phyloP scores from a whole-genome alignment of 2,113 vertebrate genomes.

The Oryzias javanicus region DNA sequence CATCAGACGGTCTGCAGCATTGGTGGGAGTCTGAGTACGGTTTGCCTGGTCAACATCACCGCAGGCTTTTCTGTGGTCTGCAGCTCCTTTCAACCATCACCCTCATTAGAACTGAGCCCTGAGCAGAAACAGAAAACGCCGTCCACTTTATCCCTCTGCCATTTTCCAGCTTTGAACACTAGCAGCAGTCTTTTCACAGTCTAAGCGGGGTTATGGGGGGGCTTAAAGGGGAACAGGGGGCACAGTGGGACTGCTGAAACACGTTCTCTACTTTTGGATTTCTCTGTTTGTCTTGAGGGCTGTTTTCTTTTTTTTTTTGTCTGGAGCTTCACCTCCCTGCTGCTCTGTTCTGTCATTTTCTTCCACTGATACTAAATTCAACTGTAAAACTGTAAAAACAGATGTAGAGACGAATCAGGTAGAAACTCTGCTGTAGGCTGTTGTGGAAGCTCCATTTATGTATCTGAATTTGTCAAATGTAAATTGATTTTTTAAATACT shows the following conservation, averaged over 20 bases:
- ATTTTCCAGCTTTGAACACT: constrained; percentile 12
- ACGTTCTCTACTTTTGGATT: constrained; percentile 4
- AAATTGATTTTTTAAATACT: too few relatives aligned
- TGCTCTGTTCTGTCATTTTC: neutral
- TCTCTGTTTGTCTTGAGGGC: constrained; percentile 3
- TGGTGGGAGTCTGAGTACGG: neutral
- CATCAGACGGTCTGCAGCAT: neutral
- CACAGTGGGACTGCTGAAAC: neutral
- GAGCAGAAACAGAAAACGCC: constrained; percentile 39
- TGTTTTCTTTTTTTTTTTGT: neutral
- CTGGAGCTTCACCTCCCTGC: constrained; percentile 3
- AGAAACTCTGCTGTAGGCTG: constrained; percentile 18
- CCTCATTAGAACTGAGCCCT: constrained; percentile 51
- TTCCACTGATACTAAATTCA: constrained; percentile 7
- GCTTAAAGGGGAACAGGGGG: constrained; percentile 15
- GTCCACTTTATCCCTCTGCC: constrained; percentile 21
- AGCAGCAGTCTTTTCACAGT: neutral
- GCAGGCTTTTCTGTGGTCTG: constrained; percentile 26
- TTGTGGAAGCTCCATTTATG: neutral
- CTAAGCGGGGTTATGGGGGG: neutral
- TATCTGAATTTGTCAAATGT: too few relatives aligned
- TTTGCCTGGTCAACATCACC: constrained; percentile 27
- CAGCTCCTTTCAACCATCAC: constrained; percentile 37
- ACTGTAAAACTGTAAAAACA: constrained; percentile 40
- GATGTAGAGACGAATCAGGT: constrained; percentile 48